Evolutionary conservation across 2,113 vertebrate species (phyloP).

Genomic region (Alectura lathami): DNA sequence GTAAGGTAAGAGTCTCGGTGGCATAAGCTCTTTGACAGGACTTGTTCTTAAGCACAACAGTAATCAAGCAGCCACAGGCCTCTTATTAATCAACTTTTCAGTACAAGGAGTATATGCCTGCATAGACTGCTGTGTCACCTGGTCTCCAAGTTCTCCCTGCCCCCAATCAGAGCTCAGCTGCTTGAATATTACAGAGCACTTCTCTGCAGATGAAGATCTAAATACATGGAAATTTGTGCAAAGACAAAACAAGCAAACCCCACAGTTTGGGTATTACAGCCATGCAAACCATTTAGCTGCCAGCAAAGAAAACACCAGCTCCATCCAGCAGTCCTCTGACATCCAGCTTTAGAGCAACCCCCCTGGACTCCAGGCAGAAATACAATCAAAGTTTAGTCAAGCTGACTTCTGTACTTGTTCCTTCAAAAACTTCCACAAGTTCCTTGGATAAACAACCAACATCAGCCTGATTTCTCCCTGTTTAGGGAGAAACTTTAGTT

Average conservation of each 20-base stretch:
- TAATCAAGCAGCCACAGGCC: not conserved
- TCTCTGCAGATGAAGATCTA: not conserved
- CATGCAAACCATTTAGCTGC: not conserved
- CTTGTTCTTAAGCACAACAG: not conserved
- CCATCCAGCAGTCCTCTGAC: not conserved
- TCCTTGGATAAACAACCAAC: not conserved
- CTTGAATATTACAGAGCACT: not conserved
- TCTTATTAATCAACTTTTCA: not conserved
- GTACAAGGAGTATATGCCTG: not conserved
- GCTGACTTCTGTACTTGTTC: not conserved
- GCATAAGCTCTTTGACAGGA: not conserved
- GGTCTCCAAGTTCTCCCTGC: not conserved
- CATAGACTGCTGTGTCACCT: not conserved
- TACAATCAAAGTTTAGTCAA: not conserved
- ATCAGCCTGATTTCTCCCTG: not conserved
- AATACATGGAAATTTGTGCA: not conserved
- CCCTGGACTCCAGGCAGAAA: not conserved
- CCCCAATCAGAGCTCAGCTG: not conserved
- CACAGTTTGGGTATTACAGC: not conserved
- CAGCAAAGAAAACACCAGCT: not conserved
- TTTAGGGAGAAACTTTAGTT: too few species aligned
- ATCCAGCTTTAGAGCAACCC: not conserved
- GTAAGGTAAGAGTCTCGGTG: too few species aligned
- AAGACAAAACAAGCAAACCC: not conserved
- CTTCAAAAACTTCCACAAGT: not conserved